Evolutionary conservation across 1,140 invertebrate species (phyloP), one percentile per base, ranked within the genome.

Genomic region (Nasonia longicornis): DNA sequence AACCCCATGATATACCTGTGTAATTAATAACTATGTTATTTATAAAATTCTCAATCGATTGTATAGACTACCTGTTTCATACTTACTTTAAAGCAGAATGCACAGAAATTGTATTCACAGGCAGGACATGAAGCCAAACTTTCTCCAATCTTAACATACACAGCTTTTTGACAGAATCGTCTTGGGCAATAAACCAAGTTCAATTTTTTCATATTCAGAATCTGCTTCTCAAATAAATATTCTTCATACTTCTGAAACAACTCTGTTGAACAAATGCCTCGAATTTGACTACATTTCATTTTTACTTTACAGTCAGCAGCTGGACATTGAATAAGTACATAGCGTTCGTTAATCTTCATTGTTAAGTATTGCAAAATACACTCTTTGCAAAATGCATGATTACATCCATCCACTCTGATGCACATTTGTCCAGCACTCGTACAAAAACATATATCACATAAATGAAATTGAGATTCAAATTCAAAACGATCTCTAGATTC

Each of bases 151-250:
- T 92, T 89, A 48, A 91, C 87, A 16, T 92, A 85, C 1, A 94
- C 92, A 26, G 93, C 91, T 78, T 87, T 91, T 79, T 92, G 91
- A 85, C 94, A 94, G n/a, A 82, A 85, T 35, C 86, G 86, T 29
- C 93, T 86, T 3, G 94, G 94, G 87, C 94, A 95, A 83, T 90
- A 91, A 31, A 92, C 86, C 11, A 94, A 85, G 84, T 94, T 93
- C 6, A 87, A 81, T 93, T 94, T 93, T 67, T 67, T 11, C 12
- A 87, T 90, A 76, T 90, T 22, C 38, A 45, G 90, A 3, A 95
- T 86, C 2, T 91, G 90, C 4, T 89, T 85, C 80, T 89, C 86
- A 3, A 95, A 85, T 26, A 95, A 83, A 20, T 93, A 84, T 31
- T 88, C 80, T 84, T 95, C 93, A 86, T 95, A 95, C n/a, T 90